These are phyloP conservation scores for Stigmatopora argus DNA, from an alignment of 2,113 vertebrate species.

Conservation along the genomic window DNA sequence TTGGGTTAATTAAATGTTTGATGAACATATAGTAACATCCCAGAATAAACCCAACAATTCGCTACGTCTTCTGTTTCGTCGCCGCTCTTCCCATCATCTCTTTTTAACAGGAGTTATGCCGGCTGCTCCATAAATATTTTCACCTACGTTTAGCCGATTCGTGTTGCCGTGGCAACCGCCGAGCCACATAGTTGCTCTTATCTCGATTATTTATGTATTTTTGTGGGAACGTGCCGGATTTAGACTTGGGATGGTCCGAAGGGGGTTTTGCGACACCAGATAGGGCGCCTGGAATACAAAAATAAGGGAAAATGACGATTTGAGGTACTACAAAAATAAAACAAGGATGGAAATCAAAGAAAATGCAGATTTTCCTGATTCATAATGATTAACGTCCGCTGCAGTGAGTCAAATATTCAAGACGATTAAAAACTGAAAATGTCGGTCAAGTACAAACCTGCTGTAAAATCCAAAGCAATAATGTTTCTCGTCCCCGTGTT, in stretches of 20 bases:
- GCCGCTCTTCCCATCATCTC: neutral
- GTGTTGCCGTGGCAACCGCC: neutral
- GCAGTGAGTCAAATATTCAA: too few species aligned
- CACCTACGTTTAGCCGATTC: neutral
- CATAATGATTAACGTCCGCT: too few species aligned
- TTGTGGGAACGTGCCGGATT: neutral
- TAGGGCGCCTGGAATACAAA: neutral
- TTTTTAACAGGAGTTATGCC: too few species aligned
- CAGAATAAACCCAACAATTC: too few species aligned
- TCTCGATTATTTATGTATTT: slow-evolving; percentile 2
- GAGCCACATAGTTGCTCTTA: neutral
- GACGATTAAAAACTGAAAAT: neutral
- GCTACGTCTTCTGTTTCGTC: too few species aligned
- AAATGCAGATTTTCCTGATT: too few species aligned
- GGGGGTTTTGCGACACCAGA: neutral
- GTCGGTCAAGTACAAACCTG: neutral
- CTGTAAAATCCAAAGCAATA: neutral
- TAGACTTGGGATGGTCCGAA: neutral
- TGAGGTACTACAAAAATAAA: neutral
- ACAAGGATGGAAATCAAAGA: too few species aligned
- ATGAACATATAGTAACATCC: too few species aligned
- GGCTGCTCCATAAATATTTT: neutral
- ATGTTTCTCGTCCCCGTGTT: slow-evolving; percentile 29
- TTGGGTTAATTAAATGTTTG: too few species aligned
- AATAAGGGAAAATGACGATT: too few species aligned